Evolutionary conservation across 2,888 invertebrate species (phyloP).

Genomic region (Stenodera caucasica): DNA sequence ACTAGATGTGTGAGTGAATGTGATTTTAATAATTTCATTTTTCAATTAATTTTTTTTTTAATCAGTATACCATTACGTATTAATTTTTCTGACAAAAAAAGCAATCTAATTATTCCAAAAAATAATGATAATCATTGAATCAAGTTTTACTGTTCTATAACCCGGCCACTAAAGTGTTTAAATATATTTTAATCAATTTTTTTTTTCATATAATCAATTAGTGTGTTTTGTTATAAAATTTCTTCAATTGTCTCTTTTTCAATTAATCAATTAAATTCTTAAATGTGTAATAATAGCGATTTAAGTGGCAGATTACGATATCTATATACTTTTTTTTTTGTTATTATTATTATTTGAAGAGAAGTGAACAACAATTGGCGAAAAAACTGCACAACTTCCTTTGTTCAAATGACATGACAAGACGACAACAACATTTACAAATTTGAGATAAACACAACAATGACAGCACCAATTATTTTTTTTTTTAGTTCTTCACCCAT

Average conservation of each 20-base stretch:
- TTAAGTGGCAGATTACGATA: constrained; percentile 54
- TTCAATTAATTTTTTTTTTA: too few relatives aligned
- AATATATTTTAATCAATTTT: constrained; percentile 30
- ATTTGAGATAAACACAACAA: constrained; percentile 4
- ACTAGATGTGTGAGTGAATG: neutral
- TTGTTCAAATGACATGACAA: constrained; percentile 27
- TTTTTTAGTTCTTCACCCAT: neutral
- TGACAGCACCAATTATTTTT: constrained; percentile 9
- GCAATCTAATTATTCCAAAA: constrained; percentile 40
- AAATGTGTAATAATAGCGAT: constrained; percentile 51
- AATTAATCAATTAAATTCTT: constrained; percentile 41
- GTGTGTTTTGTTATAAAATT: constrained; percentile 35
- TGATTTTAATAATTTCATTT: too few relatives aligned
- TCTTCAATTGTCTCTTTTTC: neutral
- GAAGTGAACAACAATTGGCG: neutral
- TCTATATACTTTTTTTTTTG: constrained; percentile 38
- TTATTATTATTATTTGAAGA: neutral
- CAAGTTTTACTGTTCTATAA: constrained; percentile 42
- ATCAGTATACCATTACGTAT: constrained; percentile 47
- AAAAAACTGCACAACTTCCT: constrained; percentile 51
- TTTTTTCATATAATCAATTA: constrained; percentile 37
- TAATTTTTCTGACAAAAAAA: constrained; percentile 29
- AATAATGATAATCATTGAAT: constrained; percentile 34
- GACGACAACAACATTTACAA: constrained; percentile 3
- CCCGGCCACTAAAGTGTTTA: constrained; percentile 30